A percentile compares a stretch with the other conserved stretches of the same genome.
phyloP scores from a whole-genome alignment of 2,113 vertebrate species.

The Podarcis muralis region DNA sequence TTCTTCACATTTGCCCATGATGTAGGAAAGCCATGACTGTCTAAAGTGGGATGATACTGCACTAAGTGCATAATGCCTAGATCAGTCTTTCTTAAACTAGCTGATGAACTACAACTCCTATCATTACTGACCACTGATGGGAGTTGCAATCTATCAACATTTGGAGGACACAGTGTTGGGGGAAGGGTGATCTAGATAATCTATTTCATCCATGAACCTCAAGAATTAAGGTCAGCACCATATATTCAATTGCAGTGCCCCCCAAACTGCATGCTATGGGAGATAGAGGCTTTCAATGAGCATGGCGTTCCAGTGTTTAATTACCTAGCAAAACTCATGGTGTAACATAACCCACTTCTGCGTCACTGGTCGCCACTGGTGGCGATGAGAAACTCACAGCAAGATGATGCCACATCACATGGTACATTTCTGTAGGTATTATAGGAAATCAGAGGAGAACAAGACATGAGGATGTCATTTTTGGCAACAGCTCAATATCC shows the following conservation, averaged over 20 bases:
- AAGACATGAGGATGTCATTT: not conserved
- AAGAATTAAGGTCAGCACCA: not conserved
- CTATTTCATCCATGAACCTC: not conserved
- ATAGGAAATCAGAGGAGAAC: not conserved
- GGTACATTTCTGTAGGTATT: not conserved
- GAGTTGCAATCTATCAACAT: not conserved
- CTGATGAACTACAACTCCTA: not conserved
- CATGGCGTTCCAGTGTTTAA: too few species aligned
- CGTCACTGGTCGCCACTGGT: not conserved
- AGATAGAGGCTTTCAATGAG: not conserved
- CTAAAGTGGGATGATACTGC: too few species aligned
- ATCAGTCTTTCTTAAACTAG: too few species aligned
- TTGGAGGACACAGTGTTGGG: not conserved
- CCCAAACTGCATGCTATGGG: not conserved
- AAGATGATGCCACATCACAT: not conserved
- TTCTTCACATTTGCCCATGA: too few species aligned
- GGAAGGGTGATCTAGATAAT: too few species aligned
- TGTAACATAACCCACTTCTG: not conserved
- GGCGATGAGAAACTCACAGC: not conserved
- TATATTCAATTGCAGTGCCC: not conserved
- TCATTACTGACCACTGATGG: not conserved
- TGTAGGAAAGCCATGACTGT: too few species aligned
- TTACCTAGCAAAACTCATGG: not conserved
- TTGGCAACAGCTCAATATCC: not conserved
- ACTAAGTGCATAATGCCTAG: too few species aligned